Evolutionary conservation across 2,888 invertebrate species (phyloP).

Genomic region (Mesorhabditis spiculigera): DNA sequence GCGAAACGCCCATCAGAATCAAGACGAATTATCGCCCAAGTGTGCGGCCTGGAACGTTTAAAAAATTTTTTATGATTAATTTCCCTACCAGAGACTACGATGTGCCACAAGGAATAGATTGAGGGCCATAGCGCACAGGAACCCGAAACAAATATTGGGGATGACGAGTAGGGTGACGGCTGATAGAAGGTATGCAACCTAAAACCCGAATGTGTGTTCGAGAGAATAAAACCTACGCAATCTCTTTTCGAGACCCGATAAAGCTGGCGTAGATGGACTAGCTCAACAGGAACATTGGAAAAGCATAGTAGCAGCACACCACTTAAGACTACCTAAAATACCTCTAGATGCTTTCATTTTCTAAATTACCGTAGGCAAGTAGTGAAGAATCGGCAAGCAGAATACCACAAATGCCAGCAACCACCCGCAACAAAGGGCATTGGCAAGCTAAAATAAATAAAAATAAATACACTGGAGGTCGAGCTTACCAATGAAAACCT

Average conservation of each 20-base stretch:
- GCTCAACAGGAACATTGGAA: not conserved
- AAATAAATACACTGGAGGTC: not conserved
- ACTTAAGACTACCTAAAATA: conserved; percentile 1
- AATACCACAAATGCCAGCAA: not conserved
- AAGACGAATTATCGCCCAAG: not conserved
- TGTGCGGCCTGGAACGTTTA: not conserved
- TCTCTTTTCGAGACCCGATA: conserved; percentile 1
- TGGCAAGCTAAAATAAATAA: not conserved
- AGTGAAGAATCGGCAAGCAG: not conserved
- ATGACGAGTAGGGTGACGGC: conserved; percentile 13
- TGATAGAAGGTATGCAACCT: not conserved
- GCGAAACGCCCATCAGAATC: conserved; percentile 1
- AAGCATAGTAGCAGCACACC: not conserved
- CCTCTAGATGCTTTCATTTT: not conserved
- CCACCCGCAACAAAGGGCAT: not conserved
- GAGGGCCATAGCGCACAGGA: conserved; percentile 23
- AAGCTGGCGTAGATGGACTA: not conserved
- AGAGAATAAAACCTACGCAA: not conserved
- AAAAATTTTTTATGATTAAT: not conserved
- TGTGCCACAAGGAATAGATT: conserved; percentile 23
- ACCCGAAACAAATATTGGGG: conserved; percentile 28
- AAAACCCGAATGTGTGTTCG: not conserved
- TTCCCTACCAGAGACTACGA: conserved; percentile 3
- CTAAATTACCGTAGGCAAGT: not conserved
- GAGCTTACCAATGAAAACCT: conserved; percentile 29